Evolutionary conservation across 2,888 invertebrate genomes (phyloP).

Genomic region (Brachyopa scutellaris): DNA sequence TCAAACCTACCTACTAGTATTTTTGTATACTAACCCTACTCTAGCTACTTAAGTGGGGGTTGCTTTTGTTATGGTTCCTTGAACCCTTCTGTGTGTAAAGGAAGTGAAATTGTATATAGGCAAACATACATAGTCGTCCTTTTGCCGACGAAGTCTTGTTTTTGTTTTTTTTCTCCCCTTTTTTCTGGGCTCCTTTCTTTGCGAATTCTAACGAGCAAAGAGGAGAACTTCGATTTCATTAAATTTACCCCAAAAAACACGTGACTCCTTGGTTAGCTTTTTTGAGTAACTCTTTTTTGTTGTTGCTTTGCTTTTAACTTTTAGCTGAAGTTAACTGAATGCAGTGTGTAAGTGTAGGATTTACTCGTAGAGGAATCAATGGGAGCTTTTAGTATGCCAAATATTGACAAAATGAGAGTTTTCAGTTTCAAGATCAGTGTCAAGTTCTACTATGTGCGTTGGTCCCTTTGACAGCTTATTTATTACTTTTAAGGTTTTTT

Average conservation of each 20-base stretch:
- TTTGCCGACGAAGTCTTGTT: not conserved
- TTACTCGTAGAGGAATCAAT: too few species aligned
- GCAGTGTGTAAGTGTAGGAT: too few species aligned
- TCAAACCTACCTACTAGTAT: not conserved
- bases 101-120: not conserved
- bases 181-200: too few species aligned
- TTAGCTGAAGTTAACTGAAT: too few species aligned
- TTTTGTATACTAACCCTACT: not conserved
- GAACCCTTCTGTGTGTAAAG: constrained; percentile 41
- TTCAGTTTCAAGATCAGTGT: too few species aligned
- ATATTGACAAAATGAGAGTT: too few species aligned
- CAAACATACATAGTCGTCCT: constrained; percentile 25
- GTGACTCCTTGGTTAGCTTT: not conserved
- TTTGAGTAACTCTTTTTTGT: too few species aligned
- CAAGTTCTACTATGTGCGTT: too few species aligned
- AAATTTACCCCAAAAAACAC: not conserved
- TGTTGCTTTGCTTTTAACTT: constrained; percentile 16
- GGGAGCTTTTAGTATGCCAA: too few species aligned
- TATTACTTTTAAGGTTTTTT: too few species aligned
- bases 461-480: too few species aligned
- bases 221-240: constrained; percentile 43
- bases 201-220: constrained; percentile 18
- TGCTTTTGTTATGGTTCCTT: constrained; percentile 42
- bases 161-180: not conserved
- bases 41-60: not conserved